Percentiles rank a stretch among this genome's conserved stretches.
Conservation (phyloP, 1,140 invertebrate genomes). For the Drosophila tristis region DNA sequence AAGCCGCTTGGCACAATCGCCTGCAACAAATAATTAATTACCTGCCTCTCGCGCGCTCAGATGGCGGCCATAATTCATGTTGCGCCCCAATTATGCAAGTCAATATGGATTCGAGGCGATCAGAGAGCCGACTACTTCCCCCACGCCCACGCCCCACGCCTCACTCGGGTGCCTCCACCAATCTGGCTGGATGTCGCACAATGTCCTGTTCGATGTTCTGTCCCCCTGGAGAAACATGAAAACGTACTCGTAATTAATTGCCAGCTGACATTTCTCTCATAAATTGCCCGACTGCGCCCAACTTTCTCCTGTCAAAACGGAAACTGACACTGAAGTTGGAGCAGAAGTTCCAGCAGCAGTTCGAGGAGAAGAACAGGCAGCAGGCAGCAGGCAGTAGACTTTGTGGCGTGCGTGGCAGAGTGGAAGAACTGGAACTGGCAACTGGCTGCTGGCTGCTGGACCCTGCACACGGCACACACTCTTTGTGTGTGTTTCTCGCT, state of each 20-base stretch:
- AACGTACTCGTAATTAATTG: slow-evolving; percentile 73
- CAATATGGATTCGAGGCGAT: slow-evolving; percentile 30
- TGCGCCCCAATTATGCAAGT: slow-evolving; percentile 63
- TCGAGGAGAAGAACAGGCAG: neutral
- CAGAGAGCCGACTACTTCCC: too few relatives aligned
- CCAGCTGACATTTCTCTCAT: slow-evolving; percentile 58
- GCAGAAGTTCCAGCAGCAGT: too few relatives aligned
- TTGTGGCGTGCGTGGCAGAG: too few relatives aligned
- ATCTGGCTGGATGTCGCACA: neutral
- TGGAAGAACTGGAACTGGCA: too few relatives aligned
- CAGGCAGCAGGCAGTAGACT: too few relatives aligned
- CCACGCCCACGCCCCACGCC: slow-evolving; percentile 1
- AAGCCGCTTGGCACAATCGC: too few relatives aligned
- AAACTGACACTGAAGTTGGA: slow-evolving; percentile 13
- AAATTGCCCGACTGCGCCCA: slow-evolving; percentile 32
- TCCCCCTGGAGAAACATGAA: slow-evolving; percentile 15
- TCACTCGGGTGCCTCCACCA: slow-evolving; percentile 14
- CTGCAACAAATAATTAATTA: neutral
- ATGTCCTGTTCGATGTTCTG: neutral
- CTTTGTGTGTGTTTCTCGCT: too few relatives aligned
- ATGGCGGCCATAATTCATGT: slow-evolving; percentile 48
- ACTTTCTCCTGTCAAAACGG: slow-evolving; percentile 27
- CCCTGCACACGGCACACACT: too few relatives aligned
- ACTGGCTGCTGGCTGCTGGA: too few relatives aligned
- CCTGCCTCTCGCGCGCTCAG: slow-evolving; percentile 14